phyloP scores from a whole-genome alignment of 2,113 vertebrate species.

The Chaetodon auriga region DNA sequence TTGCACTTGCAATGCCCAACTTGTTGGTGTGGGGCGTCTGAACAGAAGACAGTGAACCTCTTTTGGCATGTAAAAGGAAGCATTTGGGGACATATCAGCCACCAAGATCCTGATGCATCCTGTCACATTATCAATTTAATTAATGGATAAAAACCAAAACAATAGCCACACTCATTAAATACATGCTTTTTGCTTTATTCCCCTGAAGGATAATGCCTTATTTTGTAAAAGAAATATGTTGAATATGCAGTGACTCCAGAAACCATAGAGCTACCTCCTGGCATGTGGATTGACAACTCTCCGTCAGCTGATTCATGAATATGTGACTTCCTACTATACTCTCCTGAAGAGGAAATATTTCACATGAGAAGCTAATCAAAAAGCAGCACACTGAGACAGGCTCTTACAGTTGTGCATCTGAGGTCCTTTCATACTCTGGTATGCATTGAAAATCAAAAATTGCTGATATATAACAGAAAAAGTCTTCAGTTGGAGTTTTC shows the following conservation, averaged over 20 bases:
- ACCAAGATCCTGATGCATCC: background rate
- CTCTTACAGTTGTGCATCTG: background rate
- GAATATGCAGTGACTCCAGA: background rate
- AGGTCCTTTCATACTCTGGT: background rate
- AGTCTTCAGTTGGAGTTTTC: background rate
- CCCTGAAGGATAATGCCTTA: no score
- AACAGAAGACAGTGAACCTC: background rate
- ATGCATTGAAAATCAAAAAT: constrained; percentile 18
- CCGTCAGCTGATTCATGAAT: background rate
- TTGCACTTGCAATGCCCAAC: background rate
- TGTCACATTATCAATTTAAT: background rate
- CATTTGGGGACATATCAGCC: no score
- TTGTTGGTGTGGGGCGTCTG: no score
- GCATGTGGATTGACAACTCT: background rate
- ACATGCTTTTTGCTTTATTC: background rate
- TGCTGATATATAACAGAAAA: background rate
- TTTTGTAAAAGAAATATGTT: background rate
- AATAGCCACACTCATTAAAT: background rate
- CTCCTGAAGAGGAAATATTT: background rate
- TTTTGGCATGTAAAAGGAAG: background rate
- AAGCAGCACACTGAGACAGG: background rate
- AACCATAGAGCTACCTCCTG: background rate
- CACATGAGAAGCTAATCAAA: background rate
- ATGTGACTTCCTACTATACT: constrained; percentile 17
- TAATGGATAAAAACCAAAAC: background rate